Percentiles rank a stretch among this genome's conserved stretches.
phyloP scores from a whole-genome alignment of 2,888 invertebrate genomes.

The Eupelmus urozonus region DNA sequence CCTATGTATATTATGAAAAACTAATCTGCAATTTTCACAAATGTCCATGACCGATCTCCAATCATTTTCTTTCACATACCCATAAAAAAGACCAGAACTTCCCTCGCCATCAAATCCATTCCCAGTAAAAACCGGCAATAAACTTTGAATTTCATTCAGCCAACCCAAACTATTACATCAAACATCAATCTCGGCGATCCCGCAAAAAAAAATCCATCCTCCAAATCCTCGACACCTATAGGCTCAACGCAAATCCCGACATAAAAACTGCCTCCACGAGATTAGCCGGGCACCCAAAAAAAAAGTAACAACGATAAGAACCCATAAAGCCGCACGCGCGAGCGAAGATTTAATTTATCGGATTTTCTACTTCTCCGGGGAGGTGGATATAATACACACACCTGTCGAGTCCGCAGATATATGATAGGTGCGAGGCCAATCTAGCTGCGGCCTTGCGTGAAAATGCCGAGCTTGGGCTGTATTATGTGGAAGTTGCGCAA shows the following conservation, averaged over 20 bases:
- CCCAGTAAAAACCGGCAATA: too few species aligned
- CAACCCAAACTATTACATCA: too few species aligned
- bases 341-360: conserved; percentile 21
- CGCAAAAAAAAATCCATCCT: background rate
- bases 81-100: too few species aligned
- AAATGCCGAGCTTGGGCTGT: too few species aligned
- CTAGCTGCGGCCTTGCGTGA: background rate
- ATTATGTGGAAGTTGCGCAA: conserved; percentile 3
- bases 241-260: background rate
- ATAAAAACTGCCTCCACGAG: background rate
- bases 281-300: conserved; percentile 9
- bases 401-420: conserved; percentile 13
- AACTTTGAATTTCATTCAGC: too few species aligned
- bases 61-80: too few species aligned
- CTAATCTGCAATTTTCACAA: too few species aligned
- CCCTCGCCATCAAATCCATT: too few species aligned
- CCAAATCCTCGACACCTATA: background rate
- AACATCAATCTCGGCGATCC: too few species aligned
- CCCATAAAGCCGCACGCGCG: background rate
- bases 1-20: too few species aligned
- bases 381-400: background rate
- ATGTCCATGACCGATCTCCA: too few species aligned
- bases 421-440: background rate
- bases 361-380: conserved; percentile 15
- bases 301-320: background rate